These are phyloP conservation scores for Thermophis baileyi DNA, from an alignment of 2,113 vertebrate genomes.

Conservation along the genomic window DNA sequence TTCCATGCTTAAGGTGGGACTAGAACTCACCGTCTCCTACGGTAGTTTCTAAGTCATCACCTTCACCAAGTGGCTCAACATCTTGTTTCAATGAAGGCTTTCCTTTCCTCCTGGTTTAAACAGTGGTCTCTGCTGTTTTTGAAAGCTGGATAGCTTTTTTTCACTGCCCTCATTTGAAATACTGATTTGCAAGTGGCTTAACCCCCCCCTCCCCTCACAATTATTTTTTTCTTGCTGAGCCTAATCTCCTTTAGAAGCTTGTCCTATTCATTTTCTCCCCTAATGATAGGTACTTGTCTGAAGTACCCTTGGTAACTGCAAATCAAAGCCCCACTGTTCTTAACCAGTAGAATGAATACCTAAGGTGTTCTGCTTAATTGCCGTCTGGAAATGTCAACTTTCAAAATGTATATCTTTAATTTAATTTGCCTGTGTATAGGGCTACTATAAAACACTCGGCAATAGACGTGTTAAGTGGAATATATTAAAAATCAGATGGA, in stretches of 20 bases:
- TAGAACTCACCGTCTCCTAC: background rate
- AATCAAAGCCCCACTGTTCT: background rate
- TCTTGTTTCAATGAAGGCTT: background rate
- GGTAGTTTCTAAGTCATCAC: background rate
- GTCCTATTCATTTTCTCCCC: background rate
- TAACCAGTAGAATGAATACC: background rate
- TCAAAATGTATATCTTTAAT: background rate
- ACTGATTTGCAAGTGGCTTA: background rate
- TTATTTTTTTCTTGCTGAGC: constrained; percentile 12
- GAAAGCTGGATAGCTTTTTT: background rate
- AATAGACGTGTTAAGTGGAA: background rate
- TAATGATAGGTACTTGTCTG: background rate
- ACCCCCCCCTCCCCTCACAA: background rate
- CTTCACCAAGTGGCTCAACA: background rate
- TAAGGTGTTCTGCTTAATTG: constrained; percentile 12
- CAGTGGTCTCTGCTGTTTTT: background rate
- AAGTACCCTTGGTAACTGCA: background rate
- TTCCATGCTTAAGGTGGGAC: too few relatives aligned
- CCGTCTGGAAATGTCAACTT: background rate
- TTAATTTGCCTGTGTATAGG: background rate
- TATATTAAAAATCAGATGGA: background rate
- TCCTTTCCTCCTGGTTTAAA: background rate
- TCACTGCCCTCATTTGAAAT: background rate
- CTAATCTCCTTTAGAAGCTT: background rate
- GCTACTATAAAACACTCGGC: background rate